Evolutionary conservation across 92 coral and sea anemone species (phyloP).

Genomic region (Porites cylindrica): DNA sequence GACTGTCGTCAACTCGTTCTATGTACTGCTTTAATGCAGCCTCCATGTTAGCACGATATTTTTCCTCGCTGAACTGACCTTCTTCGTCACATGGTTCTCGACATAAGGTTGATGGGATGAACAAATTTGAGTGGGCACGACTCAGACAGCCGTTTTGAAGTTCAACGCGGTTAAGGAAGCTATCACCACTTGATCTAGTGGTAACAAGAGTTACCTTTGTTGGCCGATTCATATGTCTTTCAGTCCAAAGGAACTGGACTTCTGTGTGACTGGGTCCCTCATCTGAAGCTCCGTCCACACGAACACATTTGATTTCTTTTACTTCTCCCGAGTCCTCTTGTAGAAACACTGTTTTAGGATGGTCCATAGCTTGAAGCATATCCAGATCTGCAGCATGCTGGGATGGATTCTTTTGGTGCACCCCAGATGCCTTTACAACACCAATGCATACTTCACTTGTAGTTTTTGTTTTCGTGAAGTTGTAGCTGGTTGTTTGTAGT

Average conservation of each 20-base stretch:
- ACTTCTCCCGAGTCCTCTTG: background rate
- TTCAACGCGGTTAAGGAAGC: slow-evolving; percentile 61
- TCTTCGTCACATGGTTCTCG: slow-evolving; percentile 51
- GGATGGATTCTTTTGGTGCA: slow-evolving; percentile 65
- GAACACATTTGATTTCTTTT: slow-evolving; percentile 58
- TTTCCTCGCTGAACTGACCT: slow-evolving; percentile 53
- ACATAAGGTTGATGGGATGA: slow-evolving; percentile 63
- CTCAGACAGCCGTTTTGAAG: slow-evolving; percentile 67
- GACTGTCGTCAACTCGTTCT: slow-evolving; percentile 61
- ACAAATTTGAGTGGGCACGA: slow-evolving; percentile 59
- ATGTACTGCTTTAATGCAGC: slow-evolving; percentile 64
- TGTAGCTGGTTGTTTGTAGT: slow-evolving; percentile 72
- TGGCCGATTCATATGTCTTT: slow-evolving; percentile 24
- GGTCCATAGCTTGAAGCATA: background rate
- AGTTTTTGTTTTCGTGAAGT: slow-evolving; percentile 66
- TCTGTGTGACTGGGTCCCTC: slow-evolving; percentile 62
- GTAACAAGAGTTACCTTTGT: slow-evolving; percentile 60
- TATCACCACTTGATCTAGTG: slow-evolving; percentile 72
- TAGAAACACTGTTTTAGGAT: background rate
- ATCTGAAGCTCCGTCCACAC: slow-evolving; percentile 59
- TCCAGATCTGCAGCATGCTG: slow-evolving; percentile 65
- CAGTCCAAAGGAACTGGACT: slow-evolving; percentile 44
- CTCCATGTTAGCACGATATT: slow-evolving; percentile 61
- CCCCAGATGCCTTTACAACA: slow-evolving; percentile 67
- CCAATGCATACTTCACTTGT: slow-evolving; percentile 75